Percentiles rank a stretch among this genome's conserved stretches.
Evolutionary conservation across 2,113 vertebrate species (phyloP).

Genomic region (Gambusia holbrooki): DNA sequence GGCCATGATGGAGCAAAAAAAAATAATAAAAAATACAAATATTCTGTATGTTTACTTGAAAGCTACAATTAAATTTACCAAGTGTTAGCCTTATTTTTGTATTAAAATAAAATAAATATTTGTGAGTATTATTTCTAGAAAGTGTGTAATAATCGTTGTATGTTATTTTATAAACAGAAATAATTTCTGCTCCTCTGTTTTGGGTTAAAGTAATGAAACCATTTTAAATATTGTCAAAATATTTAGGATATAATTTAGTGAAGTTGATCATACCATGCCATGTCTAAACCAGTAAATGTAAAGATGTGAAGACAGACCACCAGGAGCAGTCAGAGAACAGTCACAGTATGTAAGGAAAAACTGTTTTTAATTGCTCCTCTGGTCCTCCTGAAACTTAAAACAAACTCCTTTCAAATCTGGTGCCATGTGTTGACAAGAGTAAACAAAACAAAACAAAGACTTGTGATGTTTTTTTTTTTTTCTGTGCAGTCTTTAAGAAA

Average conservation of each 20-base stretch:
- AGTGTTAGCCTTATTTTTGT: not conserved
- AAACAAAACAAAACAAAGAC: slow-evolving; percentile 45
- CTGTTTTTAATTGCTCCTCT: slow-evolving; percentile 46
- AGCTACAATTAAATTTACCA: not conserved
- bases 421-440: slow-evolving; percentile 38
- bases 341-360: slow-evolving; percentile 39
- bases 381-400: slow-evolving; percentile 57
- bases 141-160: not conserved
- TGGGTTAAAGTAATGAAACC: not conserved
- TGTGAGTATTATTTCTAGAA: not conserved
- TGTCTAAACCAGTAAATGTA: not conserved
- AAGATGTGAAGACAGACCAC: slow-evolving; percentile 16
- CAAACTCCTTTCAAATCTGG: slow-evolving; percentile 31
- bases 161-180: not conserved
- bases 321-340: slow-evolving; percentile 43
- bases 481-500: slow-evolving; percentile 39
- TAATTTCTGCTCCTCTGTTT: not conserved
- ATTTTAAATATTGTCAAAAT: not conserved
- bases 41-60: not conserved
- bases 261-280: not conserved
- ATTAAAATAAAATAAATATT: not conserved
- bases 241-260: not conserved
- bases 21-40: not conserved
- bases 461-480: slow-evolving; percentile 14
- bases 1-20: no score